A percentile compares a stretch with the other conserved stretches of the same genome.
Evolutionary conservation across 2,797 vertebrate species (phyloP).

Genomic region (Falco biarmicus): DNA sequence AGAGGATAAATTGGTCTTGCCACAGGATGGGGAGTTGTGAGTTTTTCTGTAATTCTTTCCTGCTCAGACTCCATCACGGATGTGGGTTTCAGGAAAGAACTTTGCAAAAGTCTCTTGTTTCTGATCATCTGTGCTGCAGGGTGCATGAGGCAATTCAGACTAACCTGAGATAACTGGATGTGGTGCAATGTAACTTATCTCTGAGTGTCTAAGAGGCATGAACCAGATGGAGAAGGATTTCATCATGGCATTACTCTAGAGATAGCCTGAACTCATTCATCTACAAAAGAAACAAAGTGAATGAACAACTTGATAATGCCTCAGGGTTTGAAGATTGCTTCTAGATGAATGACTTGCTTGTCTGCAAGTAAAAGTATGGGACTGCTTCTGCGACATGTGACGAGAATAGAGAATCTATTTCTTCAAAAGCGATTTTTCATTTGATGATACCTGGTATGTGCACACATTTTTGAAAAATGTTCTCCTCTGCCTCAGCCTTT

Average conservation of each 20-base stretch:
- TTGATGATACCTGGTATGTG: not conserved
- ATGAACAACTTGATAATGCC: not conserved
- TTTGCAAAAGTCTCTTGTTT: not conserved
- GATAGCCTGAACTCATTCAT: slow-evolving; percentile 2
- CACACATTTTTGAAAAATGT: not conserved
- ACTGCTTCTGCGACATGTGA: not conserved
- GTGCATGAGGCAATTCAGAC: not conserved
- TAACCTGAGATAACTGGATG: not conserved
- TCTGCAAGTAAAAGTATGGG: not conserved
- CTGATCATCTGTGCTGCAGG: not conserved
- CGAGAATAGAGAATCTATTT: not conserved
- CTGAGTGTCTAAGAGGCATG: not conserved
- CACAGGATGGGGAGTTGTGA: not conserved
- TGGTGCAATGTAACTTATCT: not conserved
- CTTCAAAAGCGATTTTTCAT: not conserved
- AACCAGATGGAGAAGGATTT: slow-evolving; percentile 2
- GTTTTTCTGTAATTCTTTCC: not conserved
- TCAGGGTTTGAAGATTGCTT: not conserved
- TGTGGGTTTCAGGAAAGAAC: not conserved
- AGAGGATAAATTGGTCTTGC: not conserved
- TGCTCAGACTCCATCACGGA: not conserved
- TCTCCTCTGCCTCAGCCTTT: not conserved
- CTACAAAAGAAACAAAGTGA: slow-evolving; percentile 22
- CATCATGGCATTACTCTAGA: not conserved
- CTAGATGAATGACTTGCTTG: slow-evolving; percentile 9